Evolutionary conservation across 2,113 vertebrate genomes (phyloP).

Genomic region (Glaucidium brasilianum): DNA sequence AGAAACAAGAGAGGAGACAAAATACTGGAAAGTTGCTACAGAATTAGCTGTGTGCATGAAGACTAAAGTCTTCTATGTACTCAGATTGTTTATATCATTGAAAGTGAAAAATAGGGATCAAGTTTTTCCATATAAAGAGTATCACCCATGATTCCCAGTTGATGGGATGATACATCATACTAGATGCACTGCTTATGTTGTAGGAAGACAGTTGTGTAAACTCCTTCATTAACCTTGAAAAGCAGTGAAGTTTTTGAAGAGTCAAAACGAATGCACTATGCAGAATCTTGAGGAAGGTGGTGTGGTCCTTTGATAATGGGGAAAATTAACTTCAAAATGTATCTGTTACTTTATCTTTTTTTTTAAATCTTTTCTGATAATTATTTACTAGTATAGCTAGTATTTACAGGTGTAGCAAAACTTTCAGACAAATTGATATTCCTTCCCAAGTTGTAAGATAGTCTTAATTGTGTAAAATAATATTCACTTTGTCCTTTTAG

Average conservation of each 20-base stretch:
- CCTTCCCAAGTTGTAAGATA: not conserved
- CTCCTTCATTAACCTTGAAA: not conserved
- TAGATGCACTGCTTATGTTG: not conserved
- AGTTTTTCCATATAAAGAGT: not conserved
- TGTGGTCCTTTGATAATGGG: not conserved
- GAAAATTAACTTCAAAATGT: not conserved
- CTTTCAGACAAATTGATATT: not conserved
- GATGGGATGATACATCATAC: not conserved
- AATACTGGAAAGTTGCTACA: not conserved
- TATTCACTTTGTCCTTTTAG: not conserved
- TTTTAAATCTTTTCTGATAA: not conserved
- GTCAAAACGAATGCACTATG: not conserved
- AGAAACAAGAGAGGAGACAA: not conserved
- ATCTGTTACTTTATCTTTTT: not conserved
- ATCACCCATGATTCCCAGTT: not conserved
- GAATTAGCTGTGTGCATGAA: not conserved
- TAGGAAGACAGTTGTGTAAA: not conserved
- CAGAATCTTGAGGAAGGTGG: not conserved
- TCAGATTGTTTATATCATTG: not conserved
- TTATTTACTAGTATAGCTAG: not conserved
- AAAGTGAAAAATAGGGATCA: not conserved
- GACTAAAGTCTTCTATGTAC: not conserved
- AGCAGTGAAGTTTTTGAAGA: not conserved
- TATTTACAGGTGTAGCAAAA: not conserved
- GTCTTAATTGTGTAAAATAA: not conserved